Conservation (phyloP, 2,797 vertebrate genomes). For the Lindbergichthys nudifrons region DNA sequence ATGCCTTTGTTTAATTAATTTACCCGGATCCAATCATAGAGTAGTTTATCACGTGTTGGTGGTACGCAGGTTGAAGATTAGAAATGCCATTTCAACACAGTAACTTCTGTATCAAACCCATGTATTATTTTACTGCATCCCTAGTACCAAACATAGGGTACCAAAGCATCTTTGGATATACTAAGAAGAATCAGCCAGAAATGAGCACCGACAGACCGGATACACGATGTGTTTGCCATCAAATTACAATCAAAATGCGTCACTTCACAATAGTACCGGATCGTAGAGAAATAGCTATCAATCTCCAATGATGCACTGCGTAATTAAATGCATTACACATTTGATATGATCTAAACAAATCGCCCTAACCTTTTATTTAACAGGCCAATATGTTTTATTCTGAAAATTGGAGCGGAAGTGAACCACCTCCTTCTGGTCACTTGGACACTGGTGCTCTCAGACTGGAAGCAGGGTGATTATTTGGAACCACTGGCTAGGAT, state of each 20-base stretch:
- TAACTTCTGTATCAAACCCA: not conserved
- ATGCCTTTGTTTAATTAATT: not conserved
- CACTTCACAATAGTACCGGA: not conserved
- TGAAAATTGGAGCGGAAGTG: slow-evolving; percentile 42
- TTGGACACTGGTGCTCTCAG: slow-evolving; percentile 20
- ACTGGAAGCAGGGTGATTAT: slow-evolving; percentile 67
- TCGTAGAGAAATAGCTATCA: fast-evolving
- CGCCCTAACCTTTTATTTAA: fast-evolving
- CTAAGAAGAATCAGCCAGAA: fast-evolving
- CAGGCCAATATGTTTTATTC: slow-evolving; percentile 33
- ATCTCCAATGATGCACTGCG: fast-evolving
- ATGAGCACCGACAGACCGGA: slow-evolving; percentile 15
- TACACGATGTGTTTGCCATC: not conserved
- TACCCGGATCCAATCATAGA: slow-evolving; percentile 28
- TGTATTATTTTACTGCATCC: too few relatives aligned
- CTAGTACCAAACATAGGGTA: too few relatives aligned
- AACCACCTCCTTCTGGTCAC: fast-evolving
- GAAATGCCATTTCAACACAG: not conserved
- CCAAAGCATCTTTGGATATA: too few relatives aligned
- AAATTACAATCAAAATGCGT: not conserved
- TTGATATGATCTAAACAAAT: not conserved
- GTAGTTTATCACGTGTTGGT: slow-evolving; percentile 14
- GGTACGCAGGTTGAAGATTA: not conserved
- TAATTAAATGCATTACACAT: fast-evolving
- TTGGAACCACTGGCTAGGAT: slow-evolving; percentile 53